Evolutionary conservation across 2,113 vertebrate genomes (phyloP), one percentile per base, ranked within the genome.

Genomic region (Nibea coibor): DNA sequence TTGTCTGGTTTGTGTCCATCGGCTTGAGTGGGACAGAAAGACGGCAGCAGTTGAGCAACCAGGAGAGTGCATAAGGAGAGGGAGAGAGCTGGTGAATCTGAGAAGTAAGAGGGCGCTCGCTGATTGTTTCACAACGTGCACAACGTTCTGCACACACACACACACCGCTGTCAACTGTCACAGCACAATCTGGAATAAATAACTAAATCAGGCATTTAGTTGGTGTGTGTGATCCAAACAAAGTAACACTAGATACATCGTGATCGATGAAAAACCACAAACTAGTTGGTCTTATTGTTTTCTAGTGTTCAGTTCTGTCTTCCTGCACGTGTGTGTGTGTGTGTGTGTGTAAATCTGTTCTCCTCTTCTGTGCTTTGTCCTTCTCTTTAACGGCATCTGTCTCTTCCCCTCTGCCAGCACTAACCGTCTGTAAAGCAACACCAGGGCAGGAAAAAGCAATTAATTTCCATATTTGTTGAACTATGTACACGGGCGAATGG

Each of bases 321-420:
- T 7, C 20, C 20, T 2, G 1, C 19, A 42, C 5, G 48, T 39
- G 45, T 26, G 66, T 26, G 66, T 71, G 51, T 39, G 24, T 26
- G 24, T 26, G 24, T 26, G 24, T 26, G 24, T 26, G 24, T 26
- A 72, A 83, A 73, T 56, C 53, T 62, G 56, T 61, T 50, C 58
- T 54, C 56, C 58, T 28, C 45, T 48, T 62, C 4, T 35, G 7
- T 63, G 56, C 22, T 57, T 50, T 48, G 45, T 53, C n/a, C 28
- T 15, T 43, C 17, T 39, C 50, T 31, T 43, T 3, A 22, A 9
- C 43, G 5, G 64, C 76, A 64, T 80, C 76, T 80, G 76, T 43
- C 68, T 69, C 31, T 31, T 20, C 12, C 19, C 69, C 63, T 42
- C 2, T 66, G 73, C 59, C 75, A 78, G 42, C 2, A 62, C 16